Conservation (phyloP, 2,888 invertebrate species). For the Keiferia lycopersicella region DNA sequence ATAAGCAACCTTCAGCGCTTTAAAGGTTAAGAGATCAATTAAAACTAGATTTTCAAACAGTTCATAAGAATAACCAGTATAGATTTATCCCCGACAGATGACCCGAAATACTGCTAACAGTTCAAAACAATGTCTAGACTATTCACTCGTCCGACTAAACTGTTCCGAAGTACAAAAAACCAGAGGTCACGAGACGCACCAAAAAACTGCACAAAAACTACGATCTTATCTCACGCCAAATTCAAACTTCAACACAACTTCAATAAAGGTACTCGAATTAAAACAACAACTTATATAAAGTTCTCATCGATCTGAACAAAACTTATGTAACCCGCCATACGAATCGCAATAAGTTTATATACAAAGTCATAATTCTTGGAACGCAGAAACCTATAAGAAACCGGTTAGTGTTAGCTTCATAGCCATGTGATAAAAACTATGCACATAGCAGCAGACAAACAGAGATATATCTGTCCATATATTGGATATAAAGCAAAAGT, state of each 20-base stretch:
- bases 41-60: neutral
- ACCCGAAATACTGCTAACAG: neutral
- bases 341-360: constrained; percentile 15
- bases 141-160: neutral
- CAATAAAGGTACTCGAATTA: neutral
- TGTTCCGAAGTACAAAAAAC: neutral
- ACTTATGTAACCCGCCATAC: constrained; percentile 13
- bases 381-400: constrained; percentile 23
- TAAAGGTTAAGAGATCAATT: no score
- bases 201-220: neutral
- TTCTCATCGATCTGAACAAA: neutral
- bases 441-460: constrained; percentile 4
- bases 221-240: neutral
- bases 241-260: neutral
- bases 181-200: neutral
- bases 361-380: constrained; percentile 25
- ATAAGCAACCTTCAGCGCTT: no score
- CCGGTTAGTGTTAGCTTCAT: constrained; percentile 11
- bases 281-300: neutral
- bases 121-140: neutral
- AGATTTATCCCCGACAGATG: neutral
- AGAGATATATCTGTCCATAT: no score
- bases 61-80: neutral
- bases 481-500: no score
- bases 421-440: constrained; percentile 18